Evolutionary conservation across 1,140 invertebrate genomes (phyloP).

Genomic region (Cylas formicarius): DNA sequence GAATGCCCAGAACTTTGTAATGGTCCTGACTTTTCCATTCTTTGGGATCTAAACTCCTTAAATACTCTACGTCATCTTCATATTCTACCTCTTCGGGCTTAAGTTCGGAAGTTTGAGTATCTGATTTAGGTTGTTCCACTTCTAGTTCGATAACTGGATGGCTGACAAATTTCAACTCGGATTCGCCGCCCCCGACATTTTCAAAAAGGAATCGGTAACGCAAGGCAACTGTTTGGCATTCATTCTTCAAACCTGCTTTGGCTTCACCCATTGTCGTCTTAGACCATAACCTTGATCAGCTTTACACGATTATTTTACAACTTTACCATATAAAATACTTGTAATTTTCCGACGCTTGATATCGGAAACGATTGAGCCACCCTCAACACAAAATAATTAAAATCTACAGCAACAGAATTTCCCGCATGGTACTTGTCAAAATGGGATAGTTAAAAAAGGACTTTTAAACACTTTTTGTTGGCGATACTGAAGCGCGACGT

Average conservation of each 20-base stretch:
- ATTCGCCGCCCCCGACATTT: constrained; percentile 26
- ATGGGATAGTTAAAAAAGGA: constrained; percentile 10
- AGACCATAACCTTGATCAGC: constrained; percentile 27
- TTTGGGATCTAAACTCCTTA: constrained; percentile 88
- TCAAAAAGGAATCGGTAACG: constrained; percentile 38
- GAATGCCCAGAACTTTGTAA: constrained; percentile 87
- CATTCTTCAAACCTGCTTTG: constrained; percentile 20
- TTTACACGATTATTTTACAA: too few relatives aligned
- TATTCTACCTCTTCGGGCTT: constrained; percentile 54
- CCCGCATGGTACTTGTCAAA: constrained; percentile 30
- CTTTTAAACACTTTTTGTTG: constrained; percentile 12
- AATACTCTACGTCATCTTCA: constrained; percentile 77
- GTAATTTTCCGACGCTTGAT: too few relatives aligned
- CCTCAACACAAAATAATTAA: too few relatives aligned
- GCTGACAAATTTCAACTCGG: constrained; percentile 28
- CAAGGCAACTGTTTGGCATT: constrained; percentile 33
- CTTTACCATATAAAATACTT: too few relatives aligned
- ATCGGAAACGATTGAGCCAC: too few relatives aligned
- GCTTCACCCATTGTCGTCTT: constrained; percentile 32
- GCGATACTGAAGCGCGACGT: background rate
- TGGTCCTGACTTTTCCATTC: constrained; percentile 98
- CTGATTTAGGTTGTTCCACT: constrained; percentile 25
- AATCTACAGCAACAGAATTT: constrained; percentile 25
- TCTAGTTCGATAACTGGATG: constrained; percentile 33
- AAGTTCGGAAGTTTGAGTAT: constrained; percentile 42